Conservation (phyloP, 1,140 invertebrate species). For the Adelges cooleyi region DNA sequence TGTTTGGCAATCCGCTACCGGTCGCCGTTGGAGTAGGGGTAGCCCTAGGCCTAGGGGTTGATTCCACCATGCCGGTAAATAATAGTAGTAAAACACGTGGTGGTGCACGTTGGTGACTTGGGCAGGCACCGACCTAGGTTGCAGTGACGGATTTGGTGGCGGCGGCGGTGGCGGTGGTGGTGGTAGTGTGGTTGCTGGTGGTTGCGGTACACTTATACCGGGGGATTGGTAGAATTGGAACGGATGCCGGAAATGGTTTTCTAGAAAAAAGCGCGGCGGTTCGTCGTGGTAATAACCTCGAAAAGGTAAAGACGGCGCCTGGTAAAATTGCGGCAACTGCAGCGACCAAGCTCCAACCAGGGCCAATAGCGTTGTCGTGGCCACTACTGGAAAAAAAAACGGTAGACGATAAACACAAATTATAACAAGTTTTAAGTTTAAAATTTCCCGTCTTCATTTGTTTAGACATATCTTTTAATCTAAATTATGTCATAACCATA, state of each 20-base stretch:
- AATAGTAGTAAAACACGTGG: too few relatives aligned
- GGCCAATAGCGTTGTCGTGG: background rate
- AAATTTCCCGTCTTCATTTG: too few relatives aligned
- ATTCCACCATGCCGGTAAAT: too few relatives aligned
- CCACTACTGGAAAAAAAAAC: background rate
- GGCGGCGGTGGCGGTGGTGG: slow-evolving; percentile 5
- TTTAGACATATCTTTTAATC: too few relatives aligned
- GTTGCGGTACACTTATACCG: background rate
- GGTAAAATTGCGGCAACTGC: background rate
- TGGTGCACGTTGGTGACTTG: too few relatives aligned
- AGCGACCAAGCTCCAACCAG: background rate
- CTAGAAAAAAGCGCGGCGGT: background rate
- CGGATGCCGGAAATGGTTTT: background rate
- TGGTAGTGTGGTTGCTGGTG: background rate
- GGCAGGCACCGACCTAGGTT: background rate
- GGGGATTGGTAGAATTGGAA: background rate
- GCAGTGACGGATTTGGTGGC: background rate
- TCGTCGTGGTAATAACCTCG: background rate
- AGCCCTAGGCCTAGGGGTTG: too few relatives aligned
- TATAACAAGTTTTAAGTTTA: too few relatives aligned
- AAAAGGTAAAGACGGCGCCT: background rate
- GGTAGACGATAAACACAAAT: too few relatives aligned
- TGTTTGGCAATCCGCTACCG: too few relatives aligned
- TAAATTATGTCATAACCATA: too few relatives aligned
- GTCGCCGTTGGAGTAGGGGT: too few relatives aligned